Percentiles rank a stretch among this genome's conserved stretches.
phyloP scores from a whole-genome alignment of 2,888 invertebrate species.

The Nomada hirtipes region DNA sequence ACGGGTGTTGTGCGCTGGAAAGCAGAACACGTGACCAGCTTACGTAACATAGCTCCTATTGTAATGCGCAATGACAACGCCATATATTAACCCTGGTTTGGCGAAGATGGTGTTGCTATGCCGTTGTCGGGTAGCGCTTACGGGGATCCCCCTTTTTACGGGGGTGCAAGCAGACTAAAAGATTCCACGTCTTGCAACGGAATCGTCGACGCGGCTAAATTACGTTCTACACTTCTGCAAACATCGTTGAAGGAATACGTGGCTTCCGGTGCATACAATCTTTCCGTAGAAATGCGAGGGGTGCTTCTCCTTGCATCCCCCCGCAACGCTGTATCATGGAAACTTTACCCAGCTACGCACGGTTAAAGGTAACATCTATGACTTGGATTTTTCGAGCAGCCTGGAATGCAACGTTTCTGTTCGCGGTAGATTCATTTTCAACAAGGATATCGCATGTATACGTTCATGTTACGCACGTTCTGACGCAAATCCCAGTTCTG shows the following conservation, averaged over 20 bases:
- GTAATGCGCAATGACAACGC: constrained; percentile 72
- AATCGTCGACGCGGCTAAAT: constrained; percentile 52
- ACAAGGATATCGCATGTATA: neutral
- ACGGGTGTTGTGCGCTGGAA: constrained; percentile 55
- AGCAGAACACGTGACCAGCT: constrained; percentile 77
- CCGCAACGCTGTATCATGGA: too few species aligned
- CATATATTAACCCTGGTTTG: constrained; percentile 66
- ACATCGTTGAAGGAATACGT: constrained; percentile 2
- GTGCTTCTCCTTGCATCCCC: neutral
- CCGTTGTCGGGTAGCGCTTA: constrained; percentile 54
- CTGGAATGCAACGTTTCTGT: neutral
- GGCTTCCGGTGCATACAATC: constrained; percentile 2
- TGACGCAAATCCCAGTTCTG: neutral
- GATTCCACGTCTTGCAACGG: constrained; percentile 49
- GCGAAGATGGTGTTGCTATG: constrained; percentile 55
- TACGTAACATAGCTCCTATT: constrained; percentile 71
- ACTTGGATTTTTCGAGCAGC: neutral
- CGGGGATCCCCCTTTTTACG: constrained; percentile 15
- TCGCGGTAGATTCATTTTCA: constrained; percentile 12
- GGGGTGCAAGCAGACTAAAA: constrained; percentile 27
- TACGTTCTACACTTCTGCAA: constrained; percentile 25
- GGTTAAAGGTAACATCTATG: neutral
- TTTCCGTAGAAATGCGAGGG: neutral
- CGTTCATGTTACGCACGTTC: neutral
- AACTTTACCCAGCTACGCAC: neutral